Percentiles rank a stretch among this genome's conserved stretches.
phyloP scores from a whole-genome alignment of 1,140 invertebrate genomes.

The Orchestia grillus region DNA sequence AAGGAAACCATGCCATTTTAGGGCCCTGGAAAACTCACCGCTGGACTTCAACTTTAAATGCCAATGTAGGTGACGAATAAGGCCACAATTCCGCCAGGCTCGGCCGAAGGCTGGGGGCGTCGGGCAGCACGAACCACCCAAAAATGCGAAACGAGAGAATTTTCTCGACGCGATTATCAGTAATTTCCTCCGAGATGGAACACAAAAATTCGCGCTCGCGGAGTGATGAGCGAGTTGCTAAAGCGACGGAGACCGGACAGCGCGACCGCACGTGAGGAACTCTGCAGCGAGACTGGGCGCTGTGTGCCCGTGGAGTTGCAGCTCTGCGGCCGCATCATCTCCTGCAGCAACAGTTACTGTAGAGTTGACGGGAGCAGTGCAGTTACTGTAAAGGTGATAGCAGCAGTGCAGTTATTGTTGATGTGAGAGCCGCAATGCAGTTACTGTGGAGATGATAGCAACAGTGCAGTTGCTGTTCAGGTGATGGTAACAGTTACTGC shows the following conservation, averaged over 20 bases:
- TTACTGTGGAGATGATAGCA: not conserved
- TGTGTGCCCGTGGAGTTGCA: not conserved
- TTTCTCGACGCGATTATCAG: not conserved
- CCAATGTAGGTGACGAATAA: constrained; percentile 35
- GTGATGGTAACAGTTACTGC: not conserved
- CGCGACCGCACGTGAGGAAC: not conserved
- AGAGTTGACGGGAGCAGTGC: not conserved
- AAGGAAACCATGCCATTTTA: not conserved
- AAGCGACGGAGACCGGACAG: not conserved
- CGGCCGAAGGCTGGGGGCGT: not conserved
- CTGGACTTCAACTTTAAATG: constrained; percentile 44
- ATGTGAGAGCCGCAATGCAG: not conserved
- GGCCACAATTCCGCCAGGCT: not conserved
- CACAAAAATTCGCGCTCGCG: constrained; percentile 13
- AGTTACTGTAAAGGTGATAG: not conserved
- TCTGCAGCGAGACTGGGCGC: not conserved
- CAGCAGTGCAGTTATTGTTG: not conserved
- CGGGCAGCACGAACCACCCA: not conserved
- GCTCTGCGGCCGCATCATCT: not conserved
- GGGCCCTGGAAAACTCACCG: constrained; percentile 21
- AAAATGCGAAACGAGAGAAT: not conserved
- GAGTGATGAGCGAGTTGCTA: constrained; percentile 11
- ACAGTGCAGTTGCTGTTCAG: not conserved
- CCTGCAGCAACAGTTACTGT: not conserved
- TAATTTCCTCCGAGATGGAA: not conserved